A percentile compares a stretch with the other conserved stretches of the same genome.
Conservation (phyloP, 2,888 invertebrate genomes). For the Sinhomidia bicolor region DNA sequence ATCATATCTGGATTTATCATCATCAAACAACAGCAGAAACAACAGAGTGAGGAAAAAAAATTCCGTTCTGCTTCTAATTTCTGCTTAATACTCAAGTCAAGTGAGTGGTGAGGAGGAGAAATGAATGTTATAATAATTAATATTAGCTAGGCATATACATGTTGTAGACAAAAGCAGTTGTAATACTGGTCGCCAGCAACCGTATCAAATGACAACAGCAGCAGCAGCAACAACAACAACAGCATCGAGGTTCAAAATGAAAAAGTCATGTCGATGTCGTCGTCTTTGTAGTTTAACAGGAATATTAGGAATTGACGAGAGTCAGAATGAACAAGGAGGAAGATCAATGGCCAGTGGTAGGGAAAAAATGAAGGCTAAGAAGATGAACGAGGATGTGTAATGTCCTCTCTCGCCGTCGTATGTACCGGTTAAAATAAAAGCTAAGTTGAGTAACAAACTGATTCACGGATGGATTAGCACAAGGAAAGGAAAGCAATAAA, state of each 20-base stretch:
- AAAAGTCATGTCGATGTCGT: conserved; percentile 54
- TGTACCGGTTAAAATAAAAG: conserved; percentile 20
- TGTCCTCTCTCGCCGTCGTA: conserved; percentile 16
- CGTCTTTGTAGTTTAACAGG: conserved; percentile 20
- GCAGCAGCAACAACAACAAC: background rate
- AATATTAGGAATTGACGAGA: conserved; percentile 42
- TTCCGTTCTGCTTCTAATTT: background rate
- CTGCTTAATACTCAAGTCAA: background rate
- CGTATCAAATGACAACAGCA: conserved; percentile 41
- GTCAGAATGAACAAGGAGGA: conserved; percentile 4
- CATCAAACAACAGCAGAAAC: background rate
- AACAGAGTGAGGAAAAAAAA: conserved; percentile 18
- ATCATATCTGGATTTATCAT: conserved; percentile 61
- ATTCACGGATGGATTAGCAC: conserved; percentile 50
- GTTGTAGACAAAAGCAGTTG: background rate
- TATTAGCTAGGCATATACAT: background rate
- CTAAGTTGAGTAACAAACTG: conserved; percentile 28
- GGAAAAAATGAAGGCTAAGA: conserved; percentile 19
- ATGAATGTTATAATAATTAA: background rate
- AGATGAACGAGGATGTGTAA: background rate
- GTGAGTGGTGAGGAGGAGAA: background rate
- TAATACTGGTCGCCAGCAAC: background rate
- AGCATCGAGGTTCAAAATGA: conserved; percentile 13
- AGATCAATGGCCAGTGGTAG: conserved; percentile 61
- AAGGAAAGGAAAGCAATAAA: conserved; percentile 61